Percentiles rank a stretch among this genome's conserved stretches.
Evolutionary conservation across 2,888 invertebrate species (phyloP).

Genomic region (Acrobasis repandana): DNA sequence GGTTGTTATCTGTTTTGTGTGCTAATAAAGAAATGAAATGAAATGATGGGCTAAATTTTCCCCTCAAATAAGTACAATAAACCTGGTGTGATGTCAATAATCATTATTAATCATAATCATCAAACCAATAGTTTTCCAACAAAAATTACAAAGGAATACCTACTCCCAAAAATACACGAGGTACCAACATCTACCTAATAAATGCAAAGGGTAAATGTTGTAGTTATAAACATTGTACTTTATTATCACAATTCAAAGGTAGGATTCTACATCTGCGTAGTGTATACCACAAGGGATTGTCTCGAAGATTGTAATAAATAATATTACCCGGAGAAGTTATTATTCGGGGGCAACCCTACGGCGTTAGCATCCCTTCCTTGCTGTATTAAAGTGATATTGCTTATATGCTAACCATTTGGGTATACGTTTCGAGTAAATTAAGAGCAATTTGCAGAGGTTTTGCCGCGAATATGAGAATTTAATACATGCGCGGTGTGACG

Average conservation of each 20-base stretch:
- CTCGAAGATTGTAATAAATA: constrained; percentile 63
- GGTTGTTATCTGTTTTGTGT: too few relatives aligned
- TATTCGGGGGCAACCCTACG: constrained; percentile 54
- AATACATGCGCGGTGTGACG: constrained; percentile 69
- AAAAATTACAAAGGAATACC: neutral
- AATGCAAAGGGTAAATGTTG: constrained; percentile 15
- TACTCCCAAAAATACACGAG: neutral
- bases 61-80: too few relatives aligned
- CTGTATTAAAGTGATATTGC: constrained; percentile 70
- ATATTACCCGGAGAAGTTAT: constrained; percentile 59
- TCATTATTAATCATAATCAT: too few relatives aligned
- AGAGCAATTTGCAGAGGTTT: constrained; percentile 77
- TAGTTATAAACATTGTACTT: constrained; percentile 19
- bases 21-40: too few relatives aligned
- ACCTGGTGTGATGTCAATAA: too few relatives aligned
- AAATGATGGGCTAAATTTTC: too few relatives aligned
- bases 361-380: constrained; percentile 41
- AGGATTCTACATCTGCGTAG: constrained; percentile 46
- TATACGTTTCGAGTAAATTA: constrained; percentile 76
- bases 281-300: constrained; percentile 53
- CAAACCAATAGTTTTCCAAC: neutral
- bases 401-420: constrained; percentile 72
- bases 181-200: neutral
- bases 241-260: constrained; percentile 29
- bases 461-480: constrained; percentile 70